phyloP scores from a whole-genome alignment of 2,888 invertebrate genomes.

The Drosophila tanythrix region DNA sequence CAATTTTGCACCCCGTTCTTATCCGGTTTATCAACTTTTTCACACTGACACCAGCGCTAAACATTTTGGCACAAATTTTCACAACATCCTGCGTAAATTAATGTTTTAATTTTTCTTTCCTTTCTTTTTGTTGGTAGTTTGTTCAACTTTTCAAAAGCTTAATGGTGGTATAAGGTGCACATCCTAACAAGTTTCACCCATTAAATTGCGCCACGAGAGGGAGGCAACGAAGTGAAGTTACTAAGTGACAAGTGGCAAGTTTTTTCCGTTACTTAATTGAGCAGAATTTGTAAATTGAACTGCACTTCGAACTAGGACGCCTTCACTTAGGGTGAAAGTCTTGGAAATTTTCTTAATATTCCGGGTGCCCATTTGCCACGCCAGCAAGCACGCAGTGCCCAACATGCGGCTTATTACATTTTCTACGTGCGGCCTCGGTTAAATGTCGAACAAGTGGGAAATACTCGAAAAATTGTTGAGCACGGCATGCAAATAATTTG shows the following conservation, averaged over 20 bases:
- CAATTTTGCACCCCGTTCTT: neutral
- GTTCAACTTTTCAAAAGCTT: slow-evolving; percentile 78
- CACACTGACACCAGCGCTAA: slow-evolving; percentile 22
- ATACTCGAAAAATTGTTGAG: slow-evolving; percentile 34
- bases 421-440: slow-evolving; percentile 57
- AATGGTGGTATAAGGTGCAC: slow-evolving; percentile 55
- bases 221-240: slow-evolving; percentile 33
- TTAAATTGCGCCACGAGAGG: slow-evolving; percentile 34
- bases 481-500: slow-evolving; percentile 66
- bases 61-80: slow-evolving; percentile 49
- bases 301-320: slow-evolving; percentile 29
- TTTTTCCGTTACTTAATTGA: slow-evolving; percentile 48
- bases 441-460: slow-evolving; percentile 40
- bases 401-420: slow-evolving; percentile 65
- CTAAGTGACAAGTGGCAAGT: slow-evolving; percentile 60
- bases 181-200: slow-evolving; percentile 75
- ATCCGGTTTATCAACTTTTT: slow-evolving; percentile 1
- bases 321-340: slow-evolving; percentile 5
- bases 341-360: slow-evolving; percentile 35
- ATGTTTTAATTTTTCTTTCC: slow-evolving; percentile 21
- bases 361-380: slow-evolving; percentile 68
- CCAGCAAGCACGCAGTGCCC: slow-evolving; percentile 14
- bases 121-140: slow-evolving; percentile 37
- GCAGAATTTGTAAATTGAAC: slow-evolving; percentile 68
- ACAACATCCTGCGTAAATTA: slow-evolving; percentile 61